Conservation (phyloP, 2,113 vertebrate species). For the Eubucco bourcierii region DNA sequence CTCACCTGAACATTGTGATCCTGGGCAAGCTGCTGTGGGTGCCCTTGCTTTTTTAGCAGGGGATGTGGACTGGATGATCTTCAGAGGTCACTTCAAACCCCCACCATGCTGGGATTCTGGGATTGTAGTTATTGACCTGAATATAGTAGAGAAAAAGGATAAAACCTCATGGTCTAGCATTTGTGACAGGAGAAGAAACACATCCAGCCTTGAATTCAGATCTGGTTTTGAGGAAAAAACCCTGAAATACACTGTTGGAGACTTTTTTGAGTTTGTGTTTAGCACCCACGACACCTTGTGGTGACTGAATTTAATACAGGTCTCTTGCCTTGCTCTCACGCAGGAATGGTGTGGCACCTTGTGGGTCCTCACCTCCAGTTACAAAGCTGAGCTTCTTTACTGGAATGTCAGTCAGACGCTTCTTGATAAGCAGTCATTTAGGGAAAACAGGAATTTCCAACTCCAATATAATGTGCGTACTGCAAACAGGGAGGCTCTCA, state of each 20-base stretch:
- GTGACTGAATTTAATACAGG: background rate
- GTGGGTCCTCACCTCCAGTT: fast-evolving
- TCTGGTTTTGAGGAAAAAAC: background rate
- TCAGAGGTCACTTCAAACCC: no score
- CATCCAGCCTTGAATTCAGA: background rate
- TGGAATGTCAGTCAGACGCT: background rate
- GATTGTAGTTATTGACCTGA: background rate
- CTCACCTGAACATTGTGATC: no score
- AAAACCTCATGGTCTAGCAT: background rate
- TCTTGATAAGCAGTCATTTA: background rate
- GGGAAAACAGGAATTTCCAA: background rate
- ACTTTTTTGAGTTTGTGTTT: constrained; percentile 28
- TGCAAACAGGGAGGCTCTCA: background rate
- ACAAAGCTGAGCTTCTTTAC: background rate
- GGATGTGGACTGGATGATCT: no score
- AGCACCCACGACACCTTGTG: constrained; percentile 65
- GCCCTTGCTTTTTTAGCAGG: no score
- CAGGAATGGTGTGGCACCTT: background rate
- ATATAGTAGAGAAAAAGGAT: background rate
- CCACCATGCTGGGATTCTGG: no score
- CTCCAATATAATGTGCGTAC: fast-evolving
- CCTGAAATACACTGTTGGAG: fast-evolving
- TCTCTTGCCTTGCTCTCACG: background rate
- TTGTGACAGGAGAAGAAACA: background rate
- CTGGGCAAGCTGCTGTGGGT: no score